Evolutionary conservation across 2,113 vertebrate species (phyloP), one percentile per base, ranked within the genome.

Genomic region (Empidonax alnorum): DNA sequence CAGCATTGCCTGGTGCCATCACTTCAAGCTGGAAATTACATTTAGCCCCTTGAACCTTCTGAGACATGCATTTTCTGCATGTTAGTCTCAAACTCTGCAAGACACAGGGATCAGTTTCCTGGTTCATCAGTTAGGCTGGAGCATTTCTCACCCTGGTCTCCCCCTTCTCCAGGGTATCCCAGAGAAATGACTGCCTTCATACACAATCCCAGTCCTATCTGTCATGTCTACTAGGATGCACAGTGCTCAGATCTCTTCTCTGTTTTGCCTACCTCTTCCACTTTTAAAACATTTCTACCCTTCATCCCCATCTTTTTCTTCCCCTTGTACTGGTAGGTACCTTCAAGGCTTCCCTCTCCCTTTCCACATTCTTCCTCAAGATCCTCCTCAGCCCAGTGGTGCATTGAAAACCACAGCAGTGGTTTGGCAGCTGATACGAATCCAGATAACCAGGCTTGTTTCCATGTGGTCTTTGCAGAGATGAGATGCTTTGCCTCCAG

Each of bases 401-500:
- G 28, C 79, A 14, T 31, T 4, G 4, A 49, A 76, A 84, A 15
- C 27, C 88, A 56, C 85, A 81, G 82, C 82, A 77, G 82, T 33
- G 44, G 10, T 83, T 92, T 90, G 88, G 72, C 85, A 95, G 92
- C 72, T 74, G 59, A 39, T 10, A 12, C 8, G 24, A 35, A 15
- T 30, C 66, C 13, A 46, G 68, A 74, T 37, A 91, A 42, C 63
- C 16, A 41, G 42, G 21, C 30, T 52, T 66, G 46, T 52, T 87
- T 89, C 87, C 47, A 16, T 7, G n/a, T 28, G n/a, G 46, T 74
- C 83, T 81, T 63, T 85, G 68, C 92, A 93, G 42, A 23, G 23
- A 78, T 63, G 63, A 69, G 56, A 73, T 24, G 44, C 20, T 92
- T 90, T 85, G 49, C 42, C 46, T 96, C 46, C 65, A 92, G 25